Conservation (phyloP, 1,140 invertebrate genomes). For the Elymnias hypermnestra region DNA sequence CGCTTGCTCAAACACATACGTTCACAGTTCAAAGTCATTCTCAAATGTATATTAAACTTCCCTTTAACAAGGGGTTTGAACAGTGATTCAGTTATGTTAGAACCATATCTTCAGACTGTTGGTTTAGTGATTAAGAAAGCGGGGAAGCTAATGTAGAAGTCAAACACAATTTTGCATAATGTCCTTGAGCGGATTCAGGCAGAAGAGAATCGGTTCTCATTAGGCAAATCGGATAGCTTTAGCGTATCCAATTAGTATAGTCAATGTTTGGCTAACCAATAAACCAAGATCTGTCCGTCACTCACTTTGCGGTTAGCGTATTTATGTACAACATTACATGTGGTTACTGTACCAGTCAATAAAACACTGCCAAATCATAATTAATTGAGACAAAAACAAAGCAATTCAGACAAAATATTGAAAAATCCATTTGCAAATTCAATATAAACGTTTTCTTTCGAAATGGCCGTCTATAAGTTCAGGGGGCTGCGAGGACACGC, state of each 20-base stretch:
- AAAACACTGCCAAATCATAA: too few relatives aligned
- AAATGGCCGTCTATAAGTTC: too few relatives aligned
- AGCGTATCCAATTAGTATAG: constrained; percentile 63
- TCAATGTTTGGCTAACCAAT: constrained; percentile 65
- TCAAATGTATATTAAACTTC: not conserved
- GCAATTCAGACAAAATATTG: too few relatives aligned
- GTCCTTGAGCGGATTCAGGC: constrained; percentile 43
- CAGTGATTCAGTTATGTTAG: constrained; percentile 28
- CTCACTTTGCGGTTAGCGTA: constrained; percentile 19
- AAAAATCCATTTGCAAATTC: too few relatives aligned
- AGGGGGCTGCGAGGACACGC: too few relatives aligned
- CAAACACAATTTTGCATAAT: constrained; percentile 70
- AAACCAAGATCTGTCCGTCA: constrained; percentile 40
- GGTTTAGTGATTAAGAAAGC: constrained; percentile 59
- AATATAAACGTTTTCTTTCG: too few relatives aligned
- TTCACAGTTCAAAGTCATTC: not conserved
- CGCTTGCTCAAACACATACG: too few relatives aligned
- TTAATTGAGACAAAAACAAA: too few relatives aligned
- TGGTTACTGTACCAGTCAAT: too few relatives aligned
- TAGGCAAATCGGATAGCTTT: constrained; percentile 67
- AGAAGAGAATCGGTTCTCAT: constrained; percentile 61
- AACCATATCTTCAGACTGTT: constrained; percentile 49
- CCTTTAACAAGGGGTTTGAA: not conserved
- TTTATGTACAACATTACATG: not conserved
- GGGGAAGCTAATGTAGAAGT: constrained; percentile 55